A percentile compares a stretch with the other conserved stretches of the same genome.
Conservation (phyloP, 2,113 vertebrate species). For the Eulemur macaco region DNA sequence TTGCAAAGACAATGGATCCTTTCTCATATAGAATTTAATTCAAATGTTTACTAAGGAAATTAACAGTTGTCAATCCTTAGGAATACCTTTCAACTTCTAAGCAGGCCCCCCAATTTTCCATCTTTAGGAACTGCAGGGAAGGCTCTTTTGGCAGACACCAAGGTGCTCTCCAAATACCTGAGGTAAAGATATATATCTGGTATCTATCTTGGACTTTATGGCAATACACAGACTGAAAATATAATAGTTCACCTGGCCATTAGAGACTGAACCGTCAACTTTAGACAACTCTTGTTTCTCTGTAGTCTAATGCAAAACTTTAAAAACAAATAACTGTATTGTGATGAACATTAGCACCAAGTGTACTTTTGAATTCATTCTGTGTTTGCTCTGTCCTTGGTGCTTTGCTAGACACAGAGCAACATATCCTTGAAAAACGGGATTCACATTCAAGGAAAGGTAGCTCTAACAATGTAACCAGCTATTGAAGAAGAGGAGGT, state of each 20-base stretch:
- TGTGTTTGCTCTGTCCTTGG: background rate
- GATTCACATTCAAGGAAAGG: constrained; percentile 27
- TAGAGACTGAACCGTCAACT: background rate
- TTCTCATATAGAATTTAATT: background rate
- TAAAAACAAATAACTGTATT: background rate
- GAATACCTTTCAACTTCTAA: background rate
- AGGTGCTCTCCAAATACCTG: background rate
- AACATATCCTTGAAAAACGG: constrained; percentile 20
- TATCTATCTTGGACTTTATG: background rate
- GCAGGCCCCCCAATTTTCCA: background rate
- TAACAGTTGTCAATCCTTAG: background rate
- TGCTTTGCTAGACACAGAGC: background rate
- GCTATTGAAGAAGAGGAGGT: constrained; percentile 29
- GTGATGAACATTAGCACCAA: background rate
- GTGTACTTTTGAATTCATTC: background rate
- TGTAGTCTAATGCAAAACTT: constrained; percentile 2
- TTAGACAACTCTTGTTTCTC: background rate
- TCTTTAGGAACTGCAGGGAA: background rate
- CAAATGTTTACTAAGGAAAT: background rate
- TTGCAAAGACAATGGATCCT: background rate
- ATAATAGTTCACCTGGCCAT: background rate
- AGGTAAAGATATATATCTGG: background rate
- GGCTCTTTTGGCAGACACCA: background rate
- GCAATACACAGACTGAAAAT: background rate
- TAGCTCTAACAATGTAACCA: background rate